Conservation (phyloP, 2,888 invertebrate species). For the Tipula helvola region DNA sequence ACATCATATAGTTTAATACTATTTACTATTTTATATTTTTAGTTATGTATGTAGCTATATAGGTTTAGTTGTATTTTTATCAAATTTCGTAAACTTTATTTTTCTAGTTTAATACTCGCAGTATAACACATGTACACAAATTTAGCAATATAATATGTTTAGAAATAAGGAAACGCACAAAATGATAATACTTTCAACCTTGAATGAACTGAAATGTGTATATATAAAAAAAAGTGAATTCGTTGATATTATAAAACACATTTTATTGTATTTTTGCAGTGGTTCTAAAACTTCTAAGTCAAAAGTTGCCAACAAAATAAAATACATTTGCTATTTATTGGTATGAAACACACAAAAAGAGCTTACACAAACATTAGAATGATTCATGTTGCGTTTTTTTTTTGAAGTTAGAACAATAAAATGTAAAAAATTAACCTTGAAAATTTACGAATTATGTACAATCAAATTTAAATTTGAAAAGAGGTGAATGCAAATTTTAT, state of each 20-base stretch:
- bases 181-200: constrained; percentile 11
- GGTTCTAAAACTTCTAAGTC: background rate
- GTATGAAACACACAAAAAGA: background rate
- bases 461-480: background rate
- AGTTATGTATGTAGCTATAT: background rate
- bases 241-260: background rate
- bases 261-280: background rate
- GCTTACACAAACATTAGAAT: background rate
- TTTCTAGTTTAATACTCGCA: background rate
- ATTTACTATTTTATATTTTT: background rate
- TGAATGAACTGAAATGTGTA: constrained; percentile 10
- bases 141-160: background rate
- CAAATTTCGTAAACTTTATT: constrained; percentile 4
- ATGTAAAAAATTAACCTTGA: background rate
- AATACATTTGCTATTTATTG: background rate
- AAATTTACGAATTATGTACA: background rate
- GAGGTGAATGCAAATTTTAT: background rate
- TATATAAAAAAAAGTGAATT: background rate
- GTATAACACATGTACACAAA: background rate
- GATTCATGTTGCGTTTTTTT: background rate
- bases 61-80: constrained; percentile 5
- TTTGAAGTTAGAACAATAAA: background rate
- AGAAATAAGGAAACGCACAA: constrained; percentile 12
- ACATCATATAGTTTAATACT: background rate
- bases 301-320: background rate